A percentile compares a stretch with the other conserved stretches of the same genome.
Evolutionary conservation across 1,140 invertebrate genomes (phyloP).

Genomic region (Aphelenchoides fujianensis): DNA sequence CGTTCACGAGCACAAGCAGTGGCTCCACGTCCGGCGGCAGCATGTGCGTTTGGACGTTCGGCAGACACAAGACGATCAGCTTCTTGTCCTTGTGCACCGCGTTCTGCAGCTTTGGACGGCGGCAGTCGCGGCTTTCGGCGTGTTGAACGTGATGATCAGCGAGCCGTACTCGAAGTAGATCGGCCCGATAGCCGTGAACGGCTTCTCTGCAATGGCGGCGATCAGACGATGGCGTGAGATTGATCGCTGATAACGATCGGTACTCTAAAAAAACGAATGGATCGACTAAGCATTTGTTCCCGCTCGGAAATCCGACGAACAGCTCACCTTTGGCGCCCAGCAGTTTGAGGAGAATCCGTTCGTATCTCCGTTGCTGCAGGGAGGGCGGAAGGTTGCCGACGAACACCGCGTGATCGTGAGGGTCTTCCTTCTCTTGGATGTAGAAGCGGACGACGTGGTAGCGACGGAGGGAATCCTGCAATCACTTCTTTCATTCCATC

Average conservation of each 20-base stretch:
- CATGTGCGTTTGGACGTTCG: slow-evolving; percentile 77
- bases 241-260: too few species aligned
- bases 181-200: slow-evolving; percentile 90
- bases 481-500: too few species aligned
- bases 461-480: slow-evolving; percentile 90
- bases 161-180: slow-evolving; percentile 99
- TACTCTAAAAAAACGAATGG: too few species aligned
- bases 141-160: slow-evolving; percentile 94
- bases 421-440: slow-evolving; percentile 90
- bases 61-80: slow-evolving; percentile 89
- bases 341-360: slow-evolving; percentile 90
- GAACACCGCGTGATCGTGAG: slow-evolving; percentile 92
- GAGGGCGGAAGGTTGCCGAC: slow-evolving; percentile 95
- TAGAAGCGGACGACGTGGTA: slow-evolving; percentile 98
- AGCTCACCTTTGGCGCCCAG: slow-evolving; percentile 71
- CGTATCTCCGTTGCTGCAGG: slow-evolving; percentile 91
- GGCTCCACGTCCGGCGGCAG: slow-evolving; percentile 74
- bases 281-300: too few species aligned
- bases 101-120: slow-evolving; percentile 88
- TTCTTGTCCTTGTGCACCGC: slow-evolving; percentile 93
- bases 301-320: too few species aligned
- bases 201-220: slow-evolving; percentile 79
- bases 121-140: slow-evolving; percentile 84
- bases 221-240: too few species aligned
- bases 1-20: slow-evolving; percentile 96